phyloP scores from a whole-genome alignment of 2,888 invertebrate genomes.

The Synergus itoensis region DNA sequence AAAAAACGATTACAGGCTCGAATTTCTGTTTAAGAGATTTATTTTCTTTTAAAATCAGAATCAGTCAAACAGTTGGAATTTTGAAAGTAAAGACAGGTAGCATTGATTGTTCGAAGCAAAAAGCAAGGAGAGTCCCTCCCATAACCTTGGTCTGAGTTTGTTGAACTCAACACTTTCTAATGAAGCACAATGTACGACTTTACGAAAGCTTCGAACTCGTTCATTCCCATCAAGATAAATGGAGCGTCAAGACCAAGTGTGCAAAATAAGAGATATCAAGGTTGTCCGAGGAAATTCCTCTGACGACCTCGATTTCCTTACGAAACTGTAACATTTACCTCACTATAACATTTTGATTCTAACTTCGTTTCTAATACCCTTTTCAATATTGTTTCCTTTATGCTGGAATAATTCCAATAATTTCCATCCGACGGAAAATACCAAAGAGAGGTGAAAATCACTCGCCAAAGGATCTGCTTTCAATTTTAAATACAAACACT shows the following conservation, averaged over 20 bases:
- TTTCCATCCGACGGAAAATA: background rate
- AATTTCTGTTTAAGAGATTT: too few species aligned
- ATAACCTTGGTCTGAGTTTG: conserved; percentile 21
- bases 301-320: conserved; percentile 18
- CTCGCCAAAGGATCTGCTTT: background rate
- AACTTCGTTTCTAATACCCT: background rate
- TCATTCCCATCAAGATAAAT: conserved; percentile 32
- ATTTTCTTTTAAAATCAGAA: too few species aligned
- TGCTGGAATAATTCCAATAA: too few species aligned
- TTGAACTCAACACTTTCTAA: conserved; percentile 39
- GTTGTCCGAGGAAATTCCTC: conserved; percentile 16
- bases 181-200: conserved; percentile 18
- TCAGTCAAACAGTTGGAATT: background rate
- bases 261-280: conserved; percentile 28
- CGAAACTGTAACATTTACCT: conserved; percentile 9
- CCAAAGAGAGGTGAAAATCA: background rate
- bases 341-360: background rate
- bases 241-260: conserved; percentile 28
- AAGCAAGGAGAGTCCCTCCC: conserved; percentile 16
- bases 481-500: background rate
- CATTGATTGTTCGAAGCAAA: conserved; percentile 1
- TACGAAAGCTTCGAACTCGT: conserved; percentile 27
- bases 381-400: background rate
- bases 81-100: conserved; percentile 22
- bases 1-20: too few species aligned